Conservation (phyloP, 2,797 vertebrate genomes). For the Artibeus lituratus region DNA sequence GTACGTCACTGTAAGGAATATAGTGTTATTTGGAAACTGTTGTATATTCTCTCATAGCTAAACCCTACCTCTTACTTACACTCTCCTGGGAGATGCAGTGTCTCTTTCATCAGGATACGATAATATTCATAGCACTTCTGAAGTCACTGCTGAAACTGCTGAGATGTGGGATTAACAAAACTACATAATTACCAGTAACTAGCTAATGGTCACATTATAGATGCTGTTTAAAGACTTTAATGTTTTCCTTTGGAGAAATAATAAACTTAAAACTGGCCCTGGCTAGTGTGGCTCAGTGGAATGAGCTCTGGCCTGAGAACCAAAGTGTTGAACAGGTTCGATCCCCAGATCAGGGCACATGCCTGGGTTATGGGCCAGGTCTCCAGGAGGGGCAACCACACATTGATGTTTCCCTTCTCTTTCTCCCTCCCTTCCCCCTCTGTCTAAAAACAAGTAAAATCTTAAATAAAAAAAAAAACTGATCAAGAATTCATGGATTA, state of each 20-base stretch:
- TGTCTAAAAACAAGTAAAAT: too few relatives aligned
- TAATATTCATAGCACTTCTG: background rate
- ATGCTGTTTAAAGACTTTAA: background rate
- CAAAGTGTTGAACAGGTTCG: too few relatives aligned
- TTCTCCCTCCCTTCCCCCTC: too few relatives aligned
- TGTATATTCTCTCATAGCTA: constrained; percentile 60
- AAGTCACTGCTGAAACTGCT: constrained; percentile 68
- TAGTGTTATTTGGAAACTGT: constrained; percentile 72
- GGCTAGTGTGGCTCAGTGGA: too few relatives aligned
- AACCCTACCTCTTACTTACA: constrained; percentile 52
- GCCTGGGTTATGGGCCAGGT: too few relatives aligned
- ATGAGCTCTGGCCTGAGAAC: too few relatives aligned
- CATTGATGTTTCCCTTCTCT: too few relatives aligned
- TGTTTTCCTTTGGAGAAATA: constrained; percentile 16
- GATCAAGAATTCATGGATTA: background rate
- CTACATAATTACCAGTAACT: background rate
- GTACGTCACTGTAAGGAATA: constrained; percentile 66
- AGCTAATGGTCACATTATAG: background rate
- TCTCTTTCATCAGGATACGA: constrained; percentile 70
- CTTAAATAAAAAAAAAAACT: background rate
- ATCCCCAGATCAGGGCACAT: too few relatives aligned
- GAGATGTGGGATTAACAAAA: background rate
- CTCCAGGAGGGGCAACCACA: too few relatives aligned
- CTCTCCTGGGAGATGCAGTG: constrained; percentile 52
- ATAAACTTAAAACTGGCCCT: background rate